phyloP scores from a whole-genome alignment of 1,140 invertebrate species.

The Anastatus disparis region DNA sequence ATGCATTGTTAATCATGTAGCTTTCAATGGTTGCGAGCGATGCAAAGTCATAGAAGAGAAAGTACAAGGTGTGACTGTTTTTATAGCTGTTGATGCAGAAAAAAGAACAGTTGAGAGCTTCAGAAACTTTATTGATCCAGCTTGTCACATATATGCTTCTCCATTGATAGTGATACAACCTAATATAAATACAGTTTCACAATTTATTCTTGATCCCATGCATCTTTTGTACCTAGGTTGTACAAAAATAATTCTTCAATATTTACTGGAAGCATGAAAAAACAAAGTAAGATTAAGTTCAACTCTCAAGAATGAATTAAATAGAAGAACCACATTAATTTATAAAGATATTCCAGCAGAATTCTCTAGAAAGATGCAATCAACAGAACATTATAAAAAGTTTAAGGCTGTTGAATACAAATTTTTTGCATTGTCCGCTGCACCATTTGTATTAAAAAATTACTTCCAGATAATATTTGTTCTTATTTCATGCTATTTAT shows the following conservation, averaged over 20 bases:
- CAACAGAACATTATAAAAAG: not conserved
- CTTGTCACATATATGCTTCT: not conserved
- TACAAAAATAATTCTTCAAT: slow-evolving; percentile 3
- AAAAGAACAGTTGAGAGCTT: not conserved
- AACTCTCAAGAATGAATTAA: slow-evolving; percentile 14
- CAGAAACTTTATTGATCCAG: not conserved
- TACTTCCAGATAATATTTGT: too few species aligned
- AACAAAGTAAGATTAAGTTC: not conserved
- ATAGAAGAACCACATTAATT: slow-evolving; percentile 10
- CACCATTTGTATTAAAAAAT: slow-evolving; percentile 11
- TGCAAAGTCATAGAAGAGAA: not conserved
- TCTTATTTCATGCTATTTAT: too few species aligned
- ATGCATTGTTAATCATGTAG: not conserved
- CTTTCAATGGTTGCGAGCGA: slow-evolving; percentile 5
- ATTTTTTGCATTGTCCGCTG: slow-evolving; percentile 25
- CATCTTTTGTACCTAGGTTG: slow-evolving; percentile 27
- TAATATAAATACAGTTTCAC: slow-evolving; percentile 4
- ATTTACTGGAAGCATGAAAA: not conserved
- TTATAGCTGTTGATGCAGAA: not conserved
- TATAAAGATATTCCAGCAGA: slow-evolving; percentile 19
- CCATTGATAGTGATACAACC: slow-evolving; percentile 28
- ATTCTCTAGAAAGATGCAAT: not conserved
- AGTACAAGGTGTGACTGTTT: not conserved
- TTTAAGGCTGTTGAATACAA: slow-evolving; percentile 34
- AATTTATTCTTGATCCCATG: slow-evolving; percentile 39